A percentile compares a stretch with the other conserved stretches of the same genome.
phyloP scores from a whole-genome alignment of 2,113 vertebrate species.

The Glaucidium brasilianum region DNA sequence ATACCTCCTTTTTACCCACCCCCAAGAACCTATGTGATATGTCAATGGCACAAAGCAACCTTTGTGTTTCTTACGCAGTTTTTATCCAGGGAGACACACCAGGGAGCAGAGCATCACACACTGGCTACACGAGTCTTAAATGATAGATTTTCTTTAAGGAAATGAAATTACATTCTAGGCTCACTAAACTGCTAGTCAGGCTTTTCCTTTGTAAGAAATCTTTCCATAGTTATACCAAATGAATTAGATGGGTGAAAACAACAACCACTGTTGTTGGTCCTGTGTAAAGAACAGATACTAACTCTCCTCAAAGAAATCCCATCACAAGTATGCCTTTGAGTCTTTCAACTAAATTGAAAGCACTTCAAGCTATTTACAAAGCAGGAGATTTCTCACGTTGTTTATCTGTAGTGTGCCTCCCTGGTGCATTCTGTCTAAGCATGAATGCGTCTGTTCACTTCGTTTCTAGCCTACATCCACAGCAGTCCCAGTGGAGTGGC shows the following conservation, averaged over 20 bases:
- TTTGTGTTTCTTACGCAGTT: not conserved
- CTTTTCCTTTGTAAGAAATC: not conserved
- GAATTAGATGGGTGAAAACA: not conserved
- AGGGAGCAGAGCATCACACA: not conserved
- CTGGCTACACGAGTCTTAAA: not conserved
- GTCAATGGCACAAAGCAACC: not conserved
- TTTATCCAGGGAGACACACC: not conserved
- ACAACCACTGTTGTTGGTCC: not conserved
- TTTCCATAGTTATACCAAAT: not conserved
- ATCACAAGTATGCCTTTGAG: not conserved
- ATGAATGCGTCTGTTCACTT: slow-evolving; percentile 12
- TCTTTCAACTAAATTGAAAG: not conserved
- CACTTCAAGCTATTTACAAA: slow-evolving; percentile 31
- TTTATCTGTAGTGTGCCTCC: slow-evolving; percentile 42
- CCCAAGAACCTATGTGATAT: not conserved
- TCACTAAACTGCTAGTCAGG: not conserved
- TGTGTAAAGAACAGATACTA: not conserved
- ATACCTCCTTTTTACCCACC: not conserved
- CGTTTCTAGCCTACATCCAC: not conserved
- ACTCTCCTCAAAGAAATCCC: not conserved
- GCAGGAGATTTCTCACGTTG: not conserved
- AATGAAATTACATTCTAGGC: not conserved
- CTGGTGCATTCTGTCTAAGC: not conserved
- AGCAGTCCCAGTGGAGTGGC: not conserved
- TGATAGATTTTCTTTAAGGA: not conserved